These are phyloP conservation scores for Holothuria scabra DNA, from an alignment of 53 echinoderm and acorn worm genomes.

Conservation along the genomic window DNA sequence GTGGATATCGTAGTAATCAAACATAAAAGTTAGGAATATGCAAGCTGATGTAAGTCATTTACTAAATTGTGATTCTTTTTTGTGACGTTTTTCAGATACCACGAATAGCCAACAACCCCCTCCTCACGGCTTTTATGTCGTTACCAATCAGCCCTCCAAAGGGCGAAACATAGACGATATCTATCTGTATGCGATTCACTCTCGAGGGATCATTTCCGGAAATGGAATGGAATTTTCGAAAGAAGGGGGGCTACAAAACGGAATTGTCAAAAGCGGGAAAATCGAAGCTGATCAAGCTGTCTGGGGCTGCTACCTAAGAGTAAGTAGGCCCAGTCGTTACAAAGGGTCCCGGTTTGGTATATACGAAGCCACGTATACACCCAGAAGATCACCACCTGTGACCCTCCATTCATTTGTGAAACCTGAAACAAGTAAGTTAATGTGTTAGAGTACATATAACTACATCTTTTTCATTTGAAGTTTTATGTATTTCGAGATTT, in stretches of 20 bases:
- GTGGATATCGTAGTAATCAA: too few species aligned
- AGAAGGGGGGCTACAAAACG: background rate
- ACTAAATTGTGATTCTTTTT: too few species aligned
- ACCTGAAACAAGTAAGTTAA: background rate
- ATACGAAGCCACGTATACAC: background rate
- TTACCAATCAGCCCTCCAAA: background rate
- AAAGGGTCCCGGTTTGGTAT: background rate
- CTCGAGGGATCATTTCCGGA: background rate
- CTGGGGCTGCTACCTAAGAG: background rate
- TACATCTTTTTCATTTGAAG: too few species aligned
- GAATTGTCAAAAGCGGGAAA: background rate
- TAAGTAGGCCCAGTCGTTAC: background rate
- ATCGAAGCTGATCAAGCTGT: background rate
- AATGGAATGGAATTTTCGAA: background rate
- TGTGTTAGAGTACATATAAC: too few species aligned
- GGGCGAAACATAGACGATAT: background rate
- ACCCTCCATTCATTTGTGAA: background rate
- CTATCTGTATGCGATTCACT: background rate
- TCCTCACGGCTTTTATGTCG: background rate
- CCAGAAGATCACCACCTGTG: background rate
- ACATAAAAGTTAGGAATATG: too few species aligned
- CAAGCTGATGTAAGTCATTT: too few species aligned
- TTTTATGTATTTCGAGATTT: too few species aligned
- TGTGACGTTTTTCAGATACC: too few species aligned
- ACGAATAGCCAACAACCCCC: background rate